phyloP scores from a whole-genome alignment of 1,140 invertebrate genomes.

The Leguminivora glycinivorella region DNA sequence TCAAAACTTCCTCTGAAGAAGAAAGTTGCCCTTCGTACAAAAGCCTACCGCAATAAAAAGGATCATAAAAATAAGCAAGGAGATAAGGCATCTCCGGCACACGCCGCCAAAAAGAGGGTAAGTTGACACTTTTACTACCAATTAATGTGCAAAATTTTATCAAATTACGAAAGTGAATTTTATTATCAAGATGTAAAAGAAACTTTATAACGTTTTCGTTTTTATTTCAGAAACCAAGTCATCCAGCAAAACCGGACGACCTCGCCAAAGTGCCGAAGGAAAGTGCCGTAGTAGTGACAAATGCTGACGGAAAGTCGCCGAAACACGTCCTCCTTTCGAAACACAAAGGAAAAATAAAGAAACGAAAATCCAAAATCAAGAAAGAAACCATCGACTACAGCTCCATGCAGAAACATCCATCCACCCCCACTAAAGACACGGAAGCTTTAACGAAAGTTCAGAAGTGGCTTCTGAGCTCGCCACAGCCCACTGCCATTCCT shows the following conservation, averaged over 20 bases:
- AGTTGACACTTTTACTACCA: constrained; percentile 34
- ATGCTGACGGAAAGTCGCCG: constrained; percentile 71
- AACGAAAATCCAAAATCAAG: constrained; percentile 70
- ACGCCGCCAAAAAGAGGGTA: constrained; percentile 76
- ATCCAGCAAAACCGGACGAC: constrained; percentile 60
- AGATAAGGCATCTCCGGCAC: constrained; percentile 70
- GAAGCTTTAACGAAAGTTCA: constrained; percentile 90
- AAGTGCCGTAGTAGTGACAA: constrained; percentile 62
- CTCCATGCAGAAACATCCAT: constrained; percentile 80
- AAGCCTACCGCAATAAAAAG: constrained; percentile 80
- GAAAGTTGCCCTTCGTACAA: constrained; percentile 81
- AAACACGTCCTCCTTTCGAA: constrained; percentile 73
- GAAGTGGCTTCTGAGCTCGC: constrained; percentile 90
- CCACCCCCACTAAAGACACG: constrained; percentile 72
- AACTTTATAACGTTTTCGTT: constrained; percentile 11
- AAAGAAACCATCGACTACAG: constrained; percentile 91
- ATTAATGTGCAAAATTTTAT: constrained; percentile 9
- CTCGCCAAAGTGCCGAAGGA: constrained; percentile 62
- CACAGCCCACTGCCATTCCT: constrained; percentile 75
- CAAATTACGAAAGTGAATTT: neutral
- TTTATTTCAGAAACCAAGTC: constrained; percentile 62
- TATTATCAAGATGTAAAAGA: neutral
- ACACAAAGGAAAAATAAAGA: constrained; percentile 73
- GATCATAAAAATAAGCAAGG: constrained; percentile 71
- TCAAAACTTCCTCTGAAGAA: constrained; percentile 88